Evolutionary conservation across 2,113 vertebrate genomes (phyloP).

Genomic region (Hyperopisus bebe): DNA sequence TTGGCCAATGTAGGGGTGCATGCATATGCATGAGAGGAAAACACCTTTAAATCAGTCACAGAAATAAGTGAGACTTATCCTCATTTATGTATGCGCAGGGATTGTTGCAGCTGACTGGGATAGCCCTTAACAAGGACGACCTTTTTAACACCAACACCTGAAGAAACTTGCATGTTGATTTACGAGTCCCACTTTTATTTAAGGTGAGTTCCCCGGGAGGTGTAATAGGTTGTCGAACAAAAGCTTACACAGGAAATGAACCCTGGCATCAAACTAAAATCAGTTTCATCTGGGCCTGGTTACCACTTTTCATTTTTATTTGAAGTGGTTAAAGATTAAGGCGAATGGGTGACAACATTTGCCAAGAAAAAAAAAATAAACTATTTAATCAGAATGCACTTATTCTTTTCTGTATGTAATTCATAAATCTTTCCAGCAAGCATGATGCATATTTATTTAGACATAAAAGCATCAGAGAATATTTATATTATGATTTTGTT

Average conservation of each 20-base stretch:
- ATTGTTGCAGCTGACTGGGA: background rate
- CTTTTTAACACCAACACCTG: slow-evolving; percentile 50
- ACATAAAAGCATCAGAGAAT: background rate
- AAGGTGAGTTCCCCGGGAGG: slow-evolving; percentile 82
- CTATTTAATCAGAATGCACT: slow-evolving; percentile 29
- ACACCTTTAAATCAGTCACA: background rate
- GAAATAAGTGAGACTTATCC: background rate
- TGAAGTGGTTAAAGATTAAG: slow-evolving; percentile 95
- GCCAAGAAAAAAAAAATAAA: slow-evolving; percentile 56
- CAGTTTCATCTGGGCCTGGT: slow-evolving; percentile 93
- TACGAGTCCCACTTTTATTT: slow-evolving; percentile 72
- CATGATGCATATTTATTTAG: slow-evolving; percentile 3
- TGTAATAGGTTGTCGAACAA: slow-evolving; percentile 93
- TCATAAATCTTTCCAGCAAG: slow-evolving; percentile 5
- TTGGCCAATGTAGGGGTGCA: background rate
- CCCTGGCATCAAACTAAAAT: slow-evolving; percentile 88
- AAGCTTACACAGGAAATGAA: slow-evolving; percentile 98
- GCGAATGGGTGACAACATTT: slow-evolving; percentile 76
- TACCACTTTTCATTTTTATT: slow-evolving; percentile 74
- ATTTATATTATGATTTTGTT: background rate
- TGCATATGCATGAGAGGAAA: background rate
- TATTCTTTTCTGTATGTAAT: slow-evolving; percentile 11
- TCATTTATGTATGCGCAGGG: background rate
- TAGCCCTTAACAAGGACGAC: slow-evolving; percentile 22
- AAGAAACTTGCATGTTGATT: slow-evolving; percentile 76